These are phyloP conservation scores for Pseudorhombus dupliciocellatus DNA, from an alignment of 2,113 vertebrate species.

Conservation along the genomic window DNA sequence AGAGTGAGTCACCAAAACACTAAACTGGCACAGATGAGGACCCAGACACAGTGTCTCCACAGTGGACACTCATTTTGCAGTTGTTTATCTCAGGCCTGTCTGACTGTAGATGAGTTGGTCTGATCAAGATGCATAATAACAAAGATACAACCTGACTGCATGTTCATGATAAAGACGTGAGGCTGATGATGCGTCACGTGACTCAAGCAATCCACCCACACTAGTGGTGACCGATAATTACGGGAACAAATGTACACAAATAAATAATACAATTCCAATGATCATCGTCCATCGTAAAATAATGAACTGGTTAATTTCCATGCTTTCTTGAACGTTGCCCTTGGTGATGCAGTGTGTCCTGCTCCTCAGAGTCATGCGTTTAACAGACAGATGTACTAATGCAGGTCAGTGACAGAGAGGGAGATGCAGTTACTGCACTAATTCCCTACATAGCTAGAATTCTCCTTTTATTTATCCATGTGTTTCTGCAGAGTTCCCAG, in stretches of 20 bases:
- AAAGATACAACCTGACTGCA: neutral
- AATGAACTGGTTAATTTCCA: too few relatives aligned
- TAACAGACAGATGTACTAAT: neutral
- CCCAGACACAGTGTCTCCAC: neutral
- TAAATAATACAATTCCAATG: too few relatives aligned
- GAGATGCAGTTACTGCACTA: neutral
- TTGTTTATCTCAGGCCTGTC: neutral
- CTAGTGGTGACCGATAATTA: neutral
- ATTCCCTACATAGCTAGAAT: neutral
- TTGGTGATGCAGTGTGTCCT: too few relatives aligned
- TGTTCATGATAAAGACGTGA: neutral
- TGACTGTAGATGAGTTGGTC: neutral
- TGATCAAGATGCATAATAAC: neutral
- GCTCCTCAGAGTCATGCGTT: neutral
- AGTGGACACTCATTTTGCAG: neutral
- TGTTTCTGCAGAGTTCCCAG: neutral
- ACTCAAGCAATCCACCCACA: neutral
- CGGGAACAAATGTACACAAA: too few relatives aligned
- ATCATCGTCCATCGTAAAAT: too few relatives aligned
- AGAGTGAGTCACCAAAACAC: neutral
- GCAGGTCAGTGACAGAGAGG: too few relatives aligned
- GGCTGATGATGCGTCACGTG: too few relatives aligned
- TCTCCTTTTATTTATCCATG: constrained; percentile 1
- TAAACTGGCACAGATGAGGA: neutral
- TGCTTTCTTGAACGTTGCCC: too few relatives aligned